A percentile compares a stretch with the other conserved stretches of the same genome.
Conservation (phyloP, 2,113 vertebrate genomes). For the Zosterops pallidus region DNA sequence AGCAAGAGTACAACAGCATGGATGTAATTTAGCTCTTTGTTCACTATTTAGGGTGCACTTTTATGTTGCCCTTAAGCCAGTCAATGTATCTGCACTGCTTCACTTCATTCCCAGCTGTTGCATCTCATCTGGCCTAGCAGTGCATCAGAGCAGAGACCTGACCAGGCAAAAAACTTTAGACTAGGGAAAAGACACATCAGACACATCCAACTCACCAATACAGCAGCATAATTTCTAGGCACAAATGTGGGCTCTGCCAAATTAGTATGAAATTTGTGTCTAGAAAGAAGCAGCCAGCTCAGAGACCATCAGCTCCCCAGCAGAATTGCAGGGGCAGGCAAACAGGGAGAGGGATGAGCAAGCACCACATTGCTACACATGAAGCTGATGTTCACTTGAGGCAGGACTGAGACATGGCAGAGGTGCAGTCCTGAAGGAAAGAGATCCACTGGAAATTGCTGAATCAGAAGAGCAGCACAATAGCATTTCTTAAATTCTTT, state of each 20-base stretch:
- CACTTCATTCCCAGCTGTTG: not conserved
- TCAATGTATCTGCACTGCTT: not conserved
- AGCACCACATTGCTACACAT: not conserved
- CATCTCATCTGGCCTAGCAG: not conserved
- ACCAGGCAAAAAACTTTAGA: not conserved
- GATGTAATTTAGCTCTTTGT: not conserved
- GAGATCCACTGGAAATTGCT: not conserved
- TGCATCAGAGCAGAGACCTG: not conserved
- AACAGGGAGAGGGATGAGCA: not conserved
- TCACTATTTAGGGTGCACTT: not conserved
- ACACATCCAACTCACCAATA: not conserved
- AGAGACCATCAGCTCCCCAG: not conserved
- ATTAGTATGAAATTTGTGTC: not conserved
- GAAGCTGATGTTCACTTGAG: not conserved
- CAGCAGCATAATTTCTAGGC: not conserved
- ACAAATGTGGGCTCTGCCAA: not conserved
- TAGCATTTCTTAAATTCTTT: not conserved
- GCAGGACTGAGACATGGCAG: not conserved
- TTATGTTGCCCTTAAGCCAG: not conserved
- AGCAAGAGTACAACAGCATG: not conserved
- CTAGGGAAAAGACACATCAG: not conserved
- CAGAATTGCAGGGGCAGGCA: rapidly evolving
- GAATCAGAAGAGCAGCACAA: not conserved
- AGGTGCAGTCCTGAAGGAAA: not conserved
- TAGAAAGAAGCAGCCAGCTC: not conserved